Base-by-base conservation (phyloP, 2,113 vertebrate species). In the Periophthalmus modestus region DNA sequence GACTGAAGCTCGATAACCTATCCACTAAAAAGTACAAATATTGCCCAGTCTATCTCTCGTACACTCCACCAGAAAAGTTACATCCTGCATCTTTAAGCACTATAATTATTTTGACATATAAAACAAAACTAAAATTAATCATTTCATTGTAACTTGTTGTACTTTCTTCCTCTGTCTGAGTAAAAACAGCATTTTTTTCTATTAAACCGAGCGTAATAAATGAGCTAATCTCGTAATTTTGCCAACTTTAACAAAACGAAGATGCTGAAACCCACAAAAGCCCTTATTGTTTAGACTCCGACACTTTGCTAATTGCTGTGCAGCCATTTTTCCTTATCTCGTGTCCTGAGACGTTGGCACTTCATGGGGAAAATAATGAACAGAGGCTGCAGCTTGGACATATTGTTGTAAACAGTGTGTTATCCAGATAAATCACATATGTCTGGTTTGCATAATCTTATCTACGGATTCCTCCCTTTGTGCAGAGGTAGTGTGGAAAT, bases 341-440 rank as follows among this genome's bases (percentile, higher is more conserved):
- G 63, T 74, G 62, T 47, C 62, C 18, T 19, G 58, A 58, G 71
- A 39, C 3, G 4, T 43, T 65, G 46, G 43, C 15, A 39, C 0
- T 33, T 66, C 65, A 78, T 36, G 21, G 52, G 19, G 21, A 61
- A 72, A 68, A 72, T 57, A 75, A 72, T 59, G 24, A 69, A 72
- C 15, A 3, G 36, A 66, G 43, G 21, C 34, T 47, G 57, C 57
- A 13, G 73, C 75, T 48, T 1, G 43, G 39, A 72, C 9, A 0
- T 0, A 36, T 50, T 1, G 1, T 4, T 43, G 21, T 39, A 43
- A 69, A 62, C 11, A 34, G 2, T 46, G 66, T 4, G 55, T 33
- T 52, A 54, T 19, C 13, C 34, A 28, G 16, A 76, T 59, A 34
- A 47, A 39, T 66, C 28, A 43, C 36, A 72, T 69, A 73, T 7